A percentile compares a stretch with the other conserved stretches of the same genome.
Evolutionary conservation across 2,888 invertebrate species (phyloP).

Genomic region (Drosophila limbata): DNA sequence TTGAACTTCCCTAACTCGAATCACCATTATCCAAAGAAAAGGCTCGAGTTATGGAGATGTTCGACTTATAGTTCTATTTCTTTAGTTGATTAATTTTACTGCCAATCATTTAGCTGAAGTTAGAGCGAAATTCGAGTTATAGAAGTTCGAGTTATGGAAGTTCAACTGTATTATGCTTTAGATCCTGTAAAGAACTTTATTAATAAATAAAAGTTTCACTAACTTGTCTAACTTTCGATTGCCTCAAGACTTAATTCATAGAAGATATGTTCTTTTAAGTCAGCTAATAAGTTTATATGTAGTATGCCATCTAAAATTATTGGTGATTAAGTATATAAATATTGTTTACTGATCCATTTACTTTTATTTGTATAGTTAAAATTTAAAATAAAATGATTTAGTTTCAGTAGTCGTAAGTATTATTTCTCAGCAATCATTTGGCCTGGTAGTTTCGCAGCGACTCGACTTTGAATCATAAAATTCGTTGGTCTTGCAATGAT

Average conservation of each 20-base stretch:
- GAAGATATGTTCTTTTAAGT: no score
- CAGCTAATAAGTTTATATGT: not conserved
- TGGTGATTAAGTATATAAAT: not conserved
- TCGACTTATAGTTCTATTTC: no score
- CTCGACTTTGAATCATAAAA: slow-evolving; percentile 50
- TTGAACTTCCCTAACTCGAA: no score
- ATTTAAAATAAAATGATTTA: not conserved
- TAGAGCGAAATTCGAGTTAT: no score
- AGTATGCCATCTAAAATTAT: not conserved
- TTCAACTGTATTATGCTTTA: not conserved
- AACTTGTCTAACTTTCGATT: not conserved
- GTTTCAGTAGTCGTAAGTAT: not conserved
- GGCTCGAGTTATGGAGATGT: no score
- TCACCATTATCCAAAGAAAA: no score
- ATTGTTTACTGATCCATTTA: no score
- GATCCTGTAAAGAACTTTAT: not conserved
- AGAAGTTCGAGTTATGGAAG: no score
- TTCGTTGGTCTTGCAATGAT: slow-evolving; percentile 48
- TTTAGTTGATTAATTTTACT: no score
- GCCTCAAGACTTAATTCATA: not conserved
- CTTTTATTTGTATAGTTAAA: not conserved
- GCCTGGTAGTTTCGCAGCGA: slow-evolving; percentile 25
- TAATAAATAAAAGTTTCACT: not conserved
- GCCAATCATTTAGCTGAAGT: no score
- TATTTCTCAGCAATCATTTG: slow-evolving; percentile 34